These are phyloP conservation scores for Clarias gariepinus DNA, from an alignment of 2,113 vertebrate genomes.

Conservation along the genomic window DNA sequence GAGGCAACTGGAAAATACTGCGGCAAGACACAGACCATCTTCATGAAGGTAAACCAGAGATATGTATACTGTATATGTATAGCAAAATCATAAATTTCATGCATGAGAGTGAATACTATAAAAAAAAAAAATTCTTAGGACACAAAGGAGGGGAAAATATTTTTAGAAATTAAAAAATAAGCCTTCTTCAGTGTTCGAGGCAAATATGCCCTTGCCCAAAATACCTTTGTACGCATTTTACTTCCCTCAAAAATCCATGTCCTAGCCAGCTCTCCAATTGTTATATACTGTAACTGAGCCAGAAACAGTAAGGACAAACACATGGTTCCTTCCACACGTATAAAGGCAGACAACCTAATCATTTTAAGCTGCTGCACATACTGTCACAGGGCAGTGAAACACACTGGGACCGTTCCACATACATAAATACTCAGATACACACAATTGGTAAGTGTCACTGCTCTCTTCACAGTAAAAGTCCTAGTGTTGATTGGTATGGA, in stretches of 20 bases:
- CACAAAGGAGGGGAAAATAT: too few species aligned
- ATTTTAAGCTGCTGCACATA: neutral
- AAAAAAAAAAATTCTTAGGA: too few species aligned
- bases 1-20: constrained; percentile 87
- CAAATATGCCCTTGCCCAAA: neutral
- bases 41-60: constrained; percentile 80
- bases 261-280: too few species aligned
- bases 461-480: too few species aligned
- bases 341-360: too few species aligned
- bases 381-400: neutral
- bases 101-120: neutral
- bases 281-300: too few species aligned
- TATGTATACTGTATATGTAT: neutral
- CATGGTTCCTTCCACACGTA: neutral
- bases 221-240: neutral
- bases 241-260: neutral
- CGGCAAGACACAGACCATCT: constrained; percentile 86
- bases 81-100: neutral
- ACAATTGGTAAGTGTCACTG: neutral
- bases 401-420: neutral
- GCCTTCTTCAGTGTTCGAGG: too few species aligned
- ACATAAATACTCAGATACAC: neutral
- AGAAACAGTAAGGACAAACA: neutral
- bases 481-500: too few species aligned
- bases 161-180: too few species aligned